Percentiles rank a stretch among this genome's conserved stretches.
phyloP scores from a whole-genome alignment of 2,113 vertebrate species.

The Isichthys henryi region DNA sequence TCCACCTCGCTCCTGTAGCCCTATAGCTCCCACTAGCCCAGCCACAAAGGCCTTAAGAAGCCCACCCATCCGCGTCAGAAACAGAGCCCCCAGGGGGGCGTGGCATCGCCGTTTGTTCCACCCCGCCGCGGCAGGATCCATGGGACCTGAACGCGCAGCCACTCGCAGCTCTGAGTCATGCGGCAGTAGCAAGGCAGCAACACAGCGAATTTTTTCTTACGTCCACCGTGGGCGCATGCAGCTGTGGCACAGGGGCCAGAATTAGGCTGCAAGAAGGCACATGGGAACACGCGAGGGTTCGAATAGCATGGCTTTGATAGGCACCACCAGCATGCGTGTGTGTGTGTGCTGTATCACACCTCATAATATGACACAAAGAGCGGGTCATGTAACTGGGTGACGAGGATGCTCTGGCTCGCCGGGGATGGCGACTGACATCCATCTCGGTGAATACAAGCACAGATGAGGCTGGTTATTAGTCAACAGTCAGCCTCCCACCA shows the following conservation, averaged over 20 bases:
- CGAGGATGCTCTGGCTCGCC: neutral
- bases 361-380: neutral
- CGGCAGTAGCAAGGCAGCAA: neutral
- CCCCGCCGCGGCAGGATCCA: too few species aligned
- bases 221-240: neutral
- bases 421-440: neutral
- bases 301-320: neutral
- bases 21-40: neutral
- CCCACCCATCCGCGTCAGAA: neutral
- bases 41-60: neutral
- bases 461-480: neutral
- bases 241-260: neutral
- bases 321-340: neutral
- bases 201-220: neutral
- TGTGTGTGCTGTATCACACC: neutral
- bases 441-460: too few species aligned
- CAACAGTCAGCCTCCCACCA: neutral
- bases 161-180: neutral
- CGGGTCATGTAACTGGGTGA: neutral
- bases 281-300: neutral
- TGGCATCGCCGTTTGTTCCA: neutral
- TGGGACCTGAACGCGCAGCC: neutral
- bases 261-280: neutral
- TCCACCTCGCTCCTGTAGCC: neutral
- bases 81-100: neutral